Base-by-base conservation (phyloP, 92 coral and sea anemone genomes). In the Epizoanthus illoricatus region DNA sequence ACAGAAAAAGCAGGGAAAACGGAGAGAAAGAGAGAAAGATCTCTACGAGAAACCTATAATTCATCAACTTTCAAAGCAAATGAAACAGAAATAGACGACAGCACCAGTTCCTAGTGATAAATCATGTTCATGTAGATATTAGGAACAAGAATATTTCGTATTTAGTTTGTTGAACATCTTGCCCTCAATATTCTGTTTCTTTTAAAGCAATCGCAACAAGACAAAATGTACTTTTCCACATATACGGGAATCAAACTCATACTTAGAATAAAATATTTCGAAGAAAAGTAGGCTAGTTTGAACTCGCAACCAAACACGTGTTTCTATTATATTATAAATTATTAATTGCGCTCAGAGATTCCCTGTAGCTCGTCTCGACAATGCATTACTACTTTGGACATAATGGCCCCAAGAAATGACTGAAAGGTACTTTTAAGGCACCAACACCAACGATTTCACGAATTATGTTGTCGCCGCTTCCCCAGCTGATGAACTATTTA, bases 301-400 rank as follows among this genome's bases (percentile, higher is more conserved):
- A 15, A 20, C 62, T 43, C 45, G 23, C 28, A 36, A 45, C 13
- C 36, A 17, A 64, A 63, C 82, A 78, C 82, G 82, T 78, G 82
- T 15, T 21, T 63, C 24, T 45, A 47, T 21, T 21, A 20, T 78
- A 47, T 21, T 41, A 42, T 78, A 43, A 78, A 78, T 78, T 42
- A 42, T 78, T 78, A 63, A 78, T 63, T 59, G 52, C 16, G 43
- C 72, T 12, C 58, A 72, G 82, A 78, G 82, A 78, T 78, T 78
- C 82, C 82, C 82, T 28, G 82, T 62, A 78, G 82, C 45, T 78
- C 20, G 12, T 36, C 65, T 41, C 17, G 65, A 49, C 61, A 49
- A 75, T 75, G 24, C n/a, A 18, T 18, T 36, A 20, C 59, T 13
- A 57, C 41, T 60, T 43, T 13, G 24, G 16, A 19, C 13, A 10